Evolutionary conservation across 2,113 vertebrate species (phyloP).

Genomic region (Columba livia): DNA sequence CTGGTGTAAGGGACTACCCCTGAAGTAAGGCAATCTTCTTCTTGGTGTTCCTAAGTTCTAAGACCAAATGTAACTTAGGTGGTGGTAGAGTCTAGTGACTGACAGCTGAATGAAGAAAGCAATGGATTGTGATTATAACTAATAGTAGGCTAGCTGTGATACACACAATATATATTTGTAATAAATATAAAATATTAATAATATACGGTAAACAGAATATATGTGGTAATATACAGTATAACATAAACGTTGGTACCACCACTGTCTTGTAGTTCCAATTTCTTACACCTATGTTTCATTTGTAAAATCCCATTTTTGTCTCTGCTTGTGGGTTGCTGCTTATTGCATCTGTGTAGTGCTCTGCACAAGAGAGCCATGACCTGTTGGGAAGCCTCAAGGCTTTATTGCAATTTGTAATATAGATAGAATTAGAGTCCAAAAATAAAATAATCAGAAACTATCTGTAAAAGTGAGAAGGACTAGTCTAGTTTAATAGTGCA

Average conservation of each 20-base stretch:
- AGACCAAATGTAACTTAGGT: neutral
- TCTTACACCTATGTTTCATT: neutral
- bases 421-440: slow-evolving; percentile 24
- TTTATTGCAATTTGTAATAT: neutral
- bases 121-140: neutral
- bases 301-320: neutral
- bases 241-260: neutral
- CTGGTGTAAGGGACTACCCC: accelerated
- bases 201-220: neutral
- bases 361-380: neutral
- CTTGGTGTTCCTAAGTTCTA: neutral
- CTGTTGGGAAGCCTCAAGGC: neutral
- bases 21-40: neutral
- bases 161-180: neutral
- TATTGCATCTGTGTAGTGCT: neutral
- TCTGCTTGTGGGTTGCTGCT: neutral
- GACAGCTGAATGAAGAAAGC: neutral
- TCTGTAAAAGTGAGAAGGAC: neutral
- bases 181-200: neutral
- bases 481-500: slow-evolving; percentile 1
- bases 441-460: slow-evolving; percentile 38
- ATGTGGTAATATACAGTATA: neutral
- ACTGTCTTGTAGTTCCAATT: neutral
- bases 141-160: neutral
- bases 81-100: neutral